These are phyloP conservation scores for Omphaloscelis lunosa DNA, from an alignment of 2,888 invertebrate species.

Conservation along the genomic window DNA sequence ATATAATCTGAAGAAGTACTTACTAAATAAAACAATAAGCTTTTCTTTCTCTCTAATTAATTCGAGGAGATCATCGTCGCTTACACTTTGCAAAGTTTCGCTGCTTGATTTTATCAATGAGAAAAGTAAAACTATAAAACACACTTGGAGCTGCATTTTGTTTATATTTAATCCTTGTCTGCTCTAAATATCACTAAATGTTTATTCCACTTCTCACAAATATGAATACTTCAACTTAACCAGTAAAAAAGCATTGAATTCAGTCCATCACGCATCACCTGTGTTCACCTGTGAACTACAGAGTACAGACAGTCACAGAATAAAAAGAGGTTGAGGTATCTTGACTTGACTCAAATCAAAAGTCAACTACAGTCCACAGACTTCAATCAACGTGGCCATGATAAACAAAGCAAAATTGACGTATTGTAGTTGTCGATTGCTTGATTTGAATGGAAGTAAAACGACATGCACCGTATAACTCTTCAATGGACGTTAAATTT, in stretches of 20 bases:
- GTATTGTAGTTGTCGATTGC: not conserved
- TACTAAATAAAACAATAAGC: slow-evolving; percentile 95
- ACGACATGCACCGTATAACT: not conserved
- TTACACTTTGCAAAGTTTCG: slow-evolving; percentile 91
- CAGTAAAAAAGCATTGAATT: slow-evolving; percentile 22
- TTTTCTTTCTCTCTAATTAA: slow-evolving; percentile 94
- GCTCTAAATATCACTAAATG: not conserved
- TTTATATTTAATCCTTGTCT: not conserved
- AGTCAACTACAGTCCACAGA: slow-evolving; percentile 19
- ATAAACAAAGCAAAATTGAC: slow-evolving; percentile 8
- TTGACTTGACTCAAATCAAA: not conserved
- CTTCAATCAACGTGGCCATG: slow-evolving; percentile 37
- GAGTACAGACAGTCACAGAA: too few species aligned
- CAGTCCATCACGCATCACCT: slow-evolving; percentile 20
- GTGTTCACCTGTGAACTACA: slow-evolving; percentile 13
- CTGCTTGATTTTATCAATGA: slow-evolving; percentile 72
- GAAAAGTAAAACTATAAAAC: slow-evolving; percentile 61
- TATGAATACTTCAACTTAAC: not conserved
- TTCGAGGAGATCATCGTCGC: slow-evolving; percentile 95
- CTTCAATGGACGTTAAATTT: not conserved
- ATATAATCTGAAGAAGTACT: slow-evolving; percentile 81
- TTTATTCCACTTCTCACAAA: not conserved
- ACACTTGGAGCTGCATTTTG: slow-evolving; percentile 72
- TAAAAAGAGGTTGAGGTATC: not conserved
- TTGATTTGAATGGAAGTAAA: not conserved